These are phyloP conservation scores for Drosophila watanabei DNA, from an alignment of 1,140 invertebrate genomes.

Conservation along the genomic window DNA sequence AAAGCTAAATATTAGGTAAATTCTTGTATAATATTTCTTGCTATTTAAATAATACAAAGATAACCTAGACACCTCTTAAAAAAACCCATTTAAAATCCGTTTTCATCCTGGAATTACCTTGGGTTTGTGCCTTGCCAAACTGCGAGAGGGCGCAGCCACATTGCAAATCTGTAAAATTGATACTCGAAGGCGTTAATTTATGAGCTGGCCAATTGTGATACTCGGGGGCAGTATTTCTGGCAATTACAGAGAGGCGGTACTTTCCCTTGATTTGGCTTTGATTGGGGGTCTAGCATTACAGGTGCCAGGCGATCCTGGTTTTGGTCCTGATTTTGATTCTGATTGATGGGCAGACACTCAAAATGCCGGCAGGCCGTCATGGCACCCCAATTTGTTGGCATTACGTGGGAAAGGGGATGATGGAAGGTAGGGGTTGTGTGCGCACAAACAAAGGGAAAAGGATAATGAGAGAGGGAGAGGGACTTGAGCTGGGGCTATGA, in stretches of 20 bases:
- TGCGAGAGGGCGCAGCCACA: conserved; percentile 81
- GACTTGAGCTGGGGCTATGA: conserved; percentile 26
- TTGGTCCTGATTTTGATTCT: conserved; percentile 24
- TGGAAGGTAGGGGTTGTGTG: not conserved
- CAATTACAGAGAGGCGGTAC: not conserved
- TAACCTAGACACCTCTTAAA: not conserved
- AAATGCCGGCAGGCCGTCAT: conserved; percentile 37
- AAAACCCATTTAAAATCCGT: not conserved
- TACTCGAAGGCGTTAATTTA: conserved; percentile 72
- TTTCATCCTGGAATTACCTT: conserved; percentile 51
- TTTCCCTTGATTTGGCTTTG: conserved; percentile 17
- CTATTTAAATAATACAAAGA: not conserved
- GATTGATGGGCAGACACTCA: conserved; percentile 64
- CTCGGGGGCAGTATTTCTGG: conserved; percentile 7
- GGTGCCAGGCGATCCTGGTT: not conserved
- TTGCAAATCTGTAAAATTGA: conserved; percentile 81
- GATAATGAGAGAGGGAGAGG: not conserved
- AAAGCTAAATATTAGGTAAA: no score
- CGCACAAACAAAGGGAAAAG: not conserved
- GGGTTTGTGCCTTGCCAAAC: conserved; percentile 80
- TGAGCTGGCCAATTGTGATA: conserved; percentile 26
- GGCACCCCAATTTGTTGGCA: conserved; percentile 60
- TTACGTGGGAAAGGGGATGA: conserved; percentile 28
- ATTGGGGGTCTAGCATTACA: conserved; percentile 10
- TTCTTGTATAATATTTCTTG: no score